Base-by-base conservation (phyloP, 1,140 invertebrate species). In the Bombus pascuorum region DNA sequence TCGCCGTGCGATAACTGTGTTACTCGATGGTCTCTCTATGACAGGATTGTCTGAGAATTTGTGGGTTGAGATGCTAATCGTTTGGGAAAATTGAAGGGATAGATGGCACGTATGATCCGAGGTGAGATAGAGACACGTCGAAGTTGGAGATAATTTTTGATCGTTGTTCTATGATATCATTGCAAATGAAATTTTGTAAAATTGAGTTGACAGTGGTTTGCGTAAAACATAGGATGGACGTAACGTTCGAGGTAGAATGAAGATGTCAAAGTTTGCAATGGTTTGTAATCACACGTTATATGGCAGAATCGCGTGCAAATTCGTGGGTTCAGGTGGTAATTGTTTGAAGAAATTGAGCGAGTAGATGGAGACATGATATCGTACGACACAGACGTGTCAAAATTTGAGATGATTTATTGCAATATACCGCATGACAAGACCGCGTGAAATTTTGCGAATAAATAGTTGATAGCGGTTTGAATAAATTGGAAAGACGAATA, bases 1-100 rank as follows among this genome's bases (percentile, higher is more conserved):
- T 44, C 8, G 8, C 9, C 34, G 12, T n/a, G 13, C 83, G 44
- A 81, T 81, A 74, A 65, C 70, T 81, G 39, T 68, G 70, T 62
- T 79, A 72, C 59, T 15, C 57, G 22, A 15, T 42, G 34, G n/a
- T 15, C 1, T 53, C 8, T 44, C 73, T 53, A n/a, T n/a, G 73
- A 13, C 12, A 34, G 10, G 42, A 28, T 22, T 10, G 15, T 32
- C 2, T n/a, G 25, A 44, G 34, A 59, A 59, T 39, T 39, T 39
- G 10, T 15, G 25, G 34, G 13, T 53, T 57, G 42, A 47, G 28
- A 53, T 74, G 44, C 15, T 18, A 32, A 25, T 32, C 15, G 15
- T 66, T 18, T 1, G 8, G 9, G 32, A 8, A 8, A n/a, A 66
- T 34, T 34, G 10, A 8, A 66, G 2, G 12, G 28, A 13, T 5